These are phyloP conservation scores for Lagopus muta DNA, from an alignment of 2,113 vertebrate genomes.

Conservation along the genomic window DNA sequence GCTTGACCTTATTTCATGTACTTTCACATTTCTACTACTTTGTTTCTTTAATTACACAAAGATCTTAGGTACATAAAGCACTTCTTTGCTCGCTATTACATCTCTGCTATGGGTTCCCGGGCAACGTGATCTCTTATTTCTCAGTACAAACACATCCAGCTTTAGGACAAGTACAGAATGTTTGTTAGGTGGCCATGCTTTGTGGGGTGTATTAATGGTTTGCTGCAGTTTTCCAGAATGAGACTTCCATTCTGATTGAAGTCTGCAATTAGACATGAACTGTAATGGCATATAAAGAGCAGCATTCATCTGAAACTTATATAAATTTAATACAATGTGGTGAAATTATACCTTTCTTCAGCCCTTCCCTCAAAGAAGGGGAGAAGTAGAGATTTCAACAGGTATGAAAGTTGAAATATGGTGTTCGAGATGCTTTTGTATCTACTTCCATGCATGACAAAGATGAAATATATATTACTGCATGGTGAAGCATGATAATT, in stretches of 20 bases:
- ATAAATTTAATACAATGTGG: background rate
- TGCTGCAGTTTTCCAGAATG: background rate
- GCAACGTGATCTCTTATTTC: background rate
- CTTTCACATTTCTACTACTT: background rate
- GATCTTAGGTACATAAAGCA: background rate
- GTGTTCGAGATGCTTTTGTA: background rate
- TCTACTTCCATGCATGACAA: background rate
- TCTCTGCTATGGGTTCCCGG: background rate
- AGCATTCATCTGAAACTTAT: background rate
- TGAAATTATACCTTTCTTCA: background rate
- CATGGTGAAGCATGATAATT: rapidly evolving
- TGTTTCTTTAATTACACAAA: slow-evolving; percentile 5
- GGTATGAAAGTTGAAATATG: background rate
- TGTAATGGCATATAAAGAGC: background rate
- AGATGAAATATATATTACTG: background rate
- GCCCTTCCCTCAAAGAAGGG: background rate
- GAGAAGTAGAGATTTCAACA: background rate
- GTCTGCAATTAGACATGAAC: background rate
- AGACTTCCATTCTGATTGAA: background rate
- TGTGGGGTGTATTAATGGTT: background rate
- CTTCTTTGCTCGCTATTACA: background rate
- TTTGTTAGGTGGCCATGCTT: background rate
- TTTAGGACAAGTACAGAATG: background rate
- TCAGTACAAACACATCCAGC: background rate
- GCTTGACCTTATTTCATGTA: background rate